Base-by-base conservation (phyloP, 2,888 invertebrate species). In the Sarcophaga subvicina region DNA sequence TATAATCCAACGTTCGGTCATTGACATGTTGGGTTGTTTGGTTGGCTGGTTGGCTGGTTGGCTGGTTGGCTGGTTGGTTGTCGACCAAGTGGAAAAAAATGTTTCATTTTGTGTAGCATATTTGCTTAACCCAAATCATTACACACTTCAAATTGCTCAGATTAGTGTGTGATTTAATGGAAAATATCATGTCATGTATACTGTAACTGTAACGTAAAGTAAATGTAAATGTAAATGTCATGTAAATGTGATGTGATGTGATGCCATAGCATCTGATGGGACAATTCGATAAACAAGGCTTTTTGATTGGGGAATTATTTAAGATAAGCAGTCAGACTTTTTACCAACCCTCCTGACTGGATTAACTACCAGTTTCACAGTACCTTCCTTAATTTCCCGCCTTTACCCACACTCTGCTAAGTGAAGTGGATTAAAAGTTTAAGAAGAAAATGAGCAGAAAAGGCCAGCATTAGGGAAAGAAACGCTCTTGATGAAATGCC, bases 1-100 rank as follows among this genome's bases (percentile, higher is more conserved):
- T 66, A 62, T 64, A 81, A 81, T 84, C 75, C 59, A 45, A 5
- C 80, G 86, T 83, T 79, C 87, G 86, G 86, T 79, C 87, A 81
- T 79, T 87, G 81, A 87, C 87, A 84, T 71, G 73, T 67, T 67
- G 37, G 37, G 22, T 37, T 17, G 12, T 8, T 25, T n/a, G 54
- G 2, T 5, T 14, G 14, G 4, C 17, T 54, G 37, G 1, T 37
- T 37, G 37, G 49, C 2, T 14, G 14, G 4, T 54, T 54, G 37
- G 1, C 10, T 37, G 37, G 49, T 17, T n/a, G 54, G 12, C 1
- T 49, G 14, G 4, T 54, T 54, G 37, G 10, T 37, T 37, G 37
- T 37, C 37, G 37, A 37, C 37, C 37, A 37, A 37, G 37, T 37
- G 37, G 73, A 69, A 70, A 63, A 73, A 49, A 25, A 69, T 59